phyloP scores from a whole-genome alignment of 1,140 invertebrate species.

The Dinothrombium tinctorium region DNA sequence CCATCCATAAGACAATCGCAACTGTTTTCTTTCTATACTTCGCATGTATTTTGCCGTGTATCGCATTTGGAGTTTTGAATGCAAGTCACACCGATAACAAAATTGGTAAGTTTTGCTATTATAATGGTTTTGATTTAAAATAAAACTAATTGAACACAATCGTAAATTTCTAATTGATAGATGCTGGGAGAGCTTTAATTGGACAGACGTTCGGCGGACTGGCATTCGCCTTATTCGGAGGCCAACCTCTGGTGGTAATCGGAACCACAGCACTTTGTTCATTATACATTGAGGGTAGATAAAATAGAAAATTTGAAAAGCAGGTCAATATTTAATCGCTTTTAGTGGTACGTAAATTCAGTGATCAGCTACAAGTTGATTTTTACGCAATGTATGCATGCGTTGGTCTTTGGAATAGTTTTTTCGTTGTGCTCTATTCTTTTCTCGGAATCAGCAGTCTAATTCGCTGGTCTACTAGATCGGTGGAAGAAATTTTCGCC shows the following conservation, averaged over 20 bases:
- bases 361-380: slow-evolving; percentile 23
- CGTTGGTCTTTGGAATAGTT: slow-evolving; percentile 27
- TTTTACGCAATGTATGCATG: slow-evolving; percentile 29
- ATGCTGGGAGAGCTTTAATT: slow-evolving; percentile 27
- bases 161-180: slow-evolving; percentile 16
- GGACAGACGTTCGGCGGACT: slow-evolving; percentile 28
- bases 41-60: slow-evolving; percentile 26
- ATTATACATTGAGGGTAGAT: slow-evolving; percentile 27
- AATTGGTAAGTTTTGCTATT: slow-evolving; percentile 20
- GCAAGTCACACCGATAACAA: slow-evolving; percentile 25
- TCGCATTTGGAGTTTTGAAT: slow-evolving; percentile 29
- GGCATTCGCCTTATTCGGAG: slow-evolving; percentile 24
- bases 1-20: slow-evolving; percentile 26
- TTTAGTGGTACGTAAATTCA: slow-evolving; percentile 25
- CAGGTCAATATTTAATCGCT: background rate
- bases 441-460: slow-evolving; percentile 25
- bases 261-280: slow-evolving; percentile 29
- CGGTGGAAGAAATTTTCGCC: slow-evolving; percentile 30
- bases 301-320: background rate
- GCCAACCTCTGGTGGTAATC: slow-evolving; percentile 27
- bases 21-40: slow-evolving; percentile 26
- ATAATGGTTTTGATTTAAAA: background rate
- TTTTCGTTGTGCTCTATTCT: slow-evolving; percentile 27
- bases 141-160: background rate
- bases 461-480: slow-evolving; percentile 26